Base-by-base conservation (phyloP, 1,140 invertebrate genomes). In the Brachionus koreanus region DNA sequence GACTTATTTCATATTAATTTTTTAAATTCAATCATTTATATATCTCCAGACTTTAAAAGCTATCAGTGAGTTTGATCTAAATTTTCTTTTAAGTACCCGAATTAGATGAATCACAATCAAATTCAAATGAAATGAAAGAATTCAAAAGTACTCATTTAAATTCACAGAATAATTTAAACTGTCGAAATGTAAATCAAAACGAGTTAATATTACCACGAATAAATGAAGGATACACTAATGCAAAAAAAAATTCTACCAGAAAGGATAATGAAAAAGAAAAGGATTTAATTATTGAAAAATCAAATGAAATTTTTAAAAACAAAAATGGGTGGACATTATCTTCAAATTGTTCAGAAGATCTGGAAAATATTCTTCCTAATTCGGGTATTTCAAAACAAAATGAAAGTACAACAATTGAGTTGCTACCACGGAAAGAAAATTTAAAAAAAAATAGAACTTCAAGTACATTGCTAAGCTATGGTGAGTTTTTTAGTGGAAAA, bases 11-110 rank as follows among this genome's bases (percentile, higher is more conserved):
- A 42, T 42, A 10, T 42, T 42, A 42, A 42, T 42, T 42, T 42
- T 42, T 42, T 42, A 10, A 42, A 42, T 42, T 42, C 13, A 49
- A 49, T 49, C 16, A 49, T 5, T 49, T 16, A 16, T 3, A 13
- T 49, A 16, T 49, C 12, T 49, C 13, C 43, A 49, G 43, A n/a
- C 13, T 49, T 16, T 49, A 49, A 49, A 49, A 25, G 9, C 7
- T 19, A 57, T 19, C n/a, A 9, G 19, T 57, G 9, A 57, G 19
- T 57, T 19, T 49, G 13, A 49, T n/a, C 13, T 49, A 49, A 49
- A n/a, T 72, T 72, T 35, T 72, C 37, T 74, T 42, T 74, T 43
- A 74, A 74, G 69, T 74, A 74, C 69, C 39, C 13, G 69, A 74
- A 74, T 25, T 74, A 46, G 69, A 74, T 35, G 69, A 74, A 46